These are phyloP conservation scores for Ammodytes dubius DNA, from an alignment of 2,113 vertebrate genomes.

Conservation along the genomic window DNA sequence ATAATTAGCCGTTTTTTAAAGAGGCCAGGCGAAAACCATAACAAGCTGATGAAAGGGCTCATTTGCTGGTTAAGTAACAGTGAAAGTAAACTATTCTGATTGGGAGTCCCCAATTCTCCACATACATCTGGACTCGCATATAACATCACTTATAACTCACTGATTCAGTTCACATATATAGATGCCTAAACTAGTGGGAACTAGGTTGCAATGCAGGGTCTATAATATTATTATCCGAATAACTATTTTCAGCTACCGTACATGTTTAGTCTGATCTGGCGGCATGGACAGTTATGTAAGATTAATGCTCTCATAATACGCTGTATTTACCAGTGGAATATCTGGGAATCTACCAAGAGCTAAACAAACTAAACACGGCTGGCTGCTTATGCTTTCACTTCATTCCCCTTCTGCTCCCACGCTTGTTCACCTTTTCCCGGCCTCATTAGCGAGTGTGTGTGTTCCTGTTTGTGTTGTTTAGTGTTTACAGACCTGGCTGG, in stretches of 20 bases:
- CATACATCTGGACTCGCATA: constrained; percentile 2
- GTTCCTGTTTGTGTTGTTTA: constrained; percentile 48
- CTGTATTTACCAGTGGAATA: neutral
- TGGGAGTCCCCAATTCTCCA: neutral
- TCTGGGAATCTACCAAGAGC: constrained; percentile 18
- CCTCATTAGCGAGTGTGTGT: neutral
- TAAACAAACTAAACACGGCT: constrained; percentile 3
- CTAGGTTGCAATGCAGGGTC: constrained; percentile 15
- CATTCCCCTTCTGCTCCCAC: neutral
- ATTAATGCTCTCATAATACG: constrained; percentile 39
- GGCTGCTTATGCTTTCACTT: neutral
- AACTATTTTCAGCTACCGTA: constrained; percentile 42
- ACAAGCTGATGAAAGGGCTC: neutral
- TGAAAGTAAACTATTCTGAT: neutral
- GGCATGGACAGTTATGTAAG: constrained; percentile 72
- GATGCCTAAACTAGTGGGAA: neutral
- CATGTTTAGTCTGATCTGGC: constrained; percentile 60
- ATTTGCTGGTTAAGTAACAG: neutral
- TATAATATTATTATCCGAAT: constrained; percentile 41
- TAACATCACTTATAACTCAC: neutral
- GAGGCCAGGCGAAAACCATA: neutral
- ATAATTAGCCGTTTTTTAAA: neutral
- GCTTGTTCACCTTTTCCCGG: constrained; percentile 1
- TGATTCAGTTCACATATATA: neutral
- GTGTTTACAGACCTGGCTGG: constrained; percentile 42